Evolutionary conservation across 2,888 invertebrate genomes (phyloP).

Genomic region (Hetaerina titia): DNA sequence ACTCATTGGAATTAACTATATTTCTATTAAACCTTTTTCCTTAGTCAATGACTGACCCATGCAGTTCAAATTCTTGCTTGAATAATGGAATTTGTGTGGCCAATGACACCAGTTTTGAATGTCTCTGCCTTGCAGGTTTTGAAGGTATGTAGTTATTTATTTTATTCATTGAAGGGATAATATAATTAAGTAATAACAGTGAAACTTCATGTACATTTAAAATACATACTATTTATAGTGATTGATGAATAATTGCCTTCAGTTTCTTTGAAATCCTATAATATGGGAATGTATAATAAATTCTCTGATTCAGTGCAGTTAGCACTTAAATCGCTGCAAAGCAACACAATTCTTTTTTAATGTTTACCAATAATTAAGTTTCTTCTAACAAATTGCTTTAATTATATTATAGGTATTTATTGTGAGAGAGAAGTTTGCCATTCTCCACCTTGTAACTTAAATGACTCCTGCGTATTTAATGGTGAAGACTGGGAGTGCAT

Average conservation of each 20-base stretch:
- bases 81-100: conserved; percentile 59
- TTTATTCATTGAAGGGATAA: too few species aligned
- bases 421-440: conserved; percentile 32
- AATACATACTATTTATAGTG: too few species aligned
- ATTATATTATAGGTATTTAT: neutral
- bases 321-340: too few species aligned
- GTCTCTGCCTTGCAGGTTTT: conserved; percentile 39
- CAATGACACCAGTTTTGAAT: conserved; percentile 34
- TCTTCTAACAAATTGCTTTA: neutral
- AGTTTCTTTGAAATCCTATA: too few species aligned
- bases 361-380: too few species aligned
- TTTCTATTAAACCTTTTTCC: conserved; percentile 75
- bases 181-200: too few species aligned
- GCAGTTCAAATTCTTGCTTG: conserved; percentile 37
- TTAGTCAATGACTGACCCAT: conserved; percentile 74
- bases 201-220: too few species aligned
- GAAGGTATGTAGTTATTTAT: conserved; percentile 37
- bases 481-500: conserved; percentile 60
- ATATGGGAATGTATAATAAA: neutral
- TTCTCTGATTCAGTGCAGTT: too few species aligned
- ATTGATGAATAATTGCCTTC: too few species aligned
- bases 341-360: too few species aligned
- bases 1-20: neutral
- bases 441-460: conserved; percentile 23
- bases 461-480: conserved; percentile 36